Evolutionary conservation across 2,113 vertebrate genomes (phyloP), one percentile per base, ranked within the genome.

Genomic region (Semnopithecus entellus): DNA sequence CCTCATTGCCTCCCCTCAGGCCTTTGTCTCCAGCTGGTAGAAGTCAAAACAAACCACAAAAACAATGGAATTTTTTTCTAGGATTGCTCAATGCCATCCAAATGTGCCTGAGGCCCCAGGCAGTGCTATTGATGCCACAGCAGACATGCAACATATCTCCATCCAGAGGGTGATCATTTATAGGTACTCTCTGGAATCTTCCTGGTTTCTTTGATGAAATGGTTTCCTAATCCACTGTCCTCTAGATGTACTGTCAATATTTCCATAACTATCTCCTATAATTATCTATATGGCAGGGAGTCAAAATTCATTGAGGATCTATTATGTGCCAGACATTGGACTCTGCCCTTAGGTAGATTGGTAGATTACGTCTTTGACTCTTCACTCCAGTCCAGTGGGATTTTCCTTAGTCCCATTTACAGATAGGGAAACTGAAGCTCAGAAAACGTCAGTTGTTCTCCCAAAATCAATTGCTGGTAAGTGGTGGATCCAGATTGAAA

Each of bases 1-100:
- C 52, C 86, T 75, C 35, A 14, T 3, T 11, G 18, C 23, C 22
- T 84, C 11, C 38, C 12, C 38, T 68, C 38, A 20, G 64, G 88
- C 73, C 83, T 88, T 68, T 48, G 86, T 81, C 78, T 94, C 61
- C 85, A 84, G 76, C 88, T 79, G 94, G 70, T 70, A 35, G 22
- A 73, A 85, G 79, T 91, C 78, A 94, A 32, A 50, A 35, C 0
- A 55, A 96, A 85, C 66, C 79, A 72, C 59, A 82, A 14, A 95
- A 30, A 75, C 48, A 81, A 30, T 23, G 55, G 57, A 72, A 72
- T 43, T 78, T 45, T 83, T 91, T 82, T 40, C 91, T 38, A 88
- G 70, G 30, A 83, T 70, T 93, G 82, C 95, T 87, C 96, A 87
- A 25, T 22, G 70, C 22, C 82, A 38, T 68, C 57, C 1, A 22